phyloP scores from a whole-genome alignment of 2,113 vertebrate species.

The Xiphophorus couchianus region DNA sequence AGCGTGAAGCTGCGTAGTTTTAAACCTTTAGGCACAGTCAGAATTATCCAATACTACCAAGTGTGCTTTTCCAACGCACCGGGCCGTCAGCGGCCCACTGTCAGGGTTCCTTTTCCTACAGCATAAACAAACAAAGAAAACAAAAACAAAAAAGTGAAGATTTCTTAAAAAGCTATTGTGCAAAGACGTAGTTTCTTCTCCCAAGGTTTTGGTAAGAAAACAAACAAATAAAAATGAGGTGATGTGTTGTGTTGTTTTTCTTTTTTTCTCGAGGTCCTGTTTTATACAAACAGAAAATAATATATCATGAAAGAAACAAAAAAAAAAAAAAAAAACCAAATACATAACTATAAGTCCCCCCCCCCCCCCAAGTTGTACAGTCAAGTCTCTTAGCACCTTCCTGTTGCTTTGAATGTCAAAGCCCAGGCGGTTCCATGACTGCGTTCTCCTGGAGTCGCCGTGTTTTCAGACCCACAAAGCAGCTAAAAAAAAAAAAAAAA shows the following conservation, averaged over 20 bases:
- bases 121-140: constrained; percentile 5
- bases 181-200: constrained; percentile 83
- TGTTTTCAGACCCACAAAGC: constrained; percentile 75
- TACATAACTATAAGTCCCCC: constrained; percentile 64
- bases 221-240: constrained; percentile 81
- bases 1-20: not conserved
- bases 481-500: constrained; percentile 57
- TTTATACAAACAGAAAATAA: constrained; percentile 86
- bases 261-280: constrained; percentile 80
- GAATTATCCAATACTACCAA: constrained; percentile 10
- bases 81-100: constrained; percentile 19
- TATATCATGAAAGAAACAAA: constrained; percentile 77
- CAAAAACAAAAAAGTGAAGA: constrained; percentile 4
- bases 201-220: constrained; percentile 84
- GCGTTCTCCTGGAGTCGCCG: constrained; percentile 54
- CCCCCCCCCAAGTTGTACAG: constrained; percentile 60
- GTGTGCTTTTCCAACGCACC: not conserved
- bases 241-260: constrained; percentile 86
- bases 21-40: constrained; percentile 6
- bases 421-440: constrained; percentile 51
- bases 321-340: constrained; percentile 29
- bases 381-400: constrained; percentile 43
- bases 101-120: constrained; percentile 30
- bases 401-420: constrained; percentile 80
- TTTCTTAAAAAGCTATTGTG: constrained; percentile 70